These are phyloP conservation scores for Montifringilla adamsi DNA, from an alignment of 2,113 vertebrate species.

Conservation along the genomic window DNA sequence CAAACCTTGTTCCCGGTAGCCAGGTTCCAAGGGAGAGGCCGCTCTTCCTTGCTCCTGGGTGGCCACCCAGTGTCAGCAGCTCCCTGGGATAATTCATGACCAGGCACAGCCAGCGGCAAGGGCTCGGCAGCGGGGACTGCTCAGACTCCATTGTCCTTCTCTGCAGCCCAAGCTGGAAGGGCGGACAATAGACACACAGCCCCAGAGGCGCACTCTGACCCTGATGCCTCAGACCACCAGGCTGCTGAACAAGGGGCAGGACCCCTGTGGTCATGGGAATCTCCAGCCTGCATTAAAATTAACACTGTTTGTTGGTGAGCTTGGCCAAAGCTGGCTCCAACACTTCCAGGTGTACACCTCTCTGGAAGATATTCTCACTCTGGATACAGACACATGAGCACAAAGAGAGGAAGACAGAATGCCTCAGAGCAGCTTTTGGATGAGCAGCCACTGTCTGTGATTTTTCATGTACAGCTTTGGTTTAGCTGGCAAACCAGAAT, in stretches of 20 bases:
- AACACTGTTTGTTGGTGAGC: background rate
- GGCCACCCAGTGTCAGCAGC: slow-evolving; percentile 9
- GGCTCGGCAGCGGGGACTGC: background rate
- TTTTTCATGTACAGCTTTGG: background rate
- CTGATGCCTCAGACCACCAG: slow-evolving; percentile 46
- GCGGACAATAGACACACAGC: slow-evolving; percentile 42
- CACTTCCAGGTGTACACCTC: background rate
- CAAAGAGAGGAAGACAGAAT: background rate
- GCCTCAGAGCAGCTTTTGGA: background rate
- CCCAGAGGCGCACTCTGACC: slow-evolving; percentile 63
- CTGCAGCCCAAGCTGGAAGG: background rate
- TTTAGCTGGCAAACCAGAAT: background rate
- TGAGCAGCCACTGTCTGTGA: background rate
- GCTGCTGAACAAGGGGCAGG: slow-evolving; percentile 63
- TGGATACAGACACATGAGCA: accelerated
- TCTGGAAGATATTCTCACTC: background rate
- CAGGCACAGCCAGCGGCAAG: background rate
- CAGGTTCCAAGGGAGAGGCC: background rate
- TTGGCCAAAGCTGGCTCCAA: background rate
- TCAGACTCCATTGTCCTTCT: slow-evolving; percentile 40
- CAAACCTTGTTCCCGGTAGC: background rate
- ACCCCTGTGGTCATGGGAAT: slow-evolving; percentile 61
- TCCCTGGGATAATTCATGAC: slow-evolving; percentile 42
- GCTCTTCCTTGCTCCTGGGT: background rate
- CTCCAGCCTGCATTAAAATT: background rate